Evolutionary conservation across 2,888 invertebrate genomes (phyloP).

Genomic region (Coelogynopora nodosa): DNA sequence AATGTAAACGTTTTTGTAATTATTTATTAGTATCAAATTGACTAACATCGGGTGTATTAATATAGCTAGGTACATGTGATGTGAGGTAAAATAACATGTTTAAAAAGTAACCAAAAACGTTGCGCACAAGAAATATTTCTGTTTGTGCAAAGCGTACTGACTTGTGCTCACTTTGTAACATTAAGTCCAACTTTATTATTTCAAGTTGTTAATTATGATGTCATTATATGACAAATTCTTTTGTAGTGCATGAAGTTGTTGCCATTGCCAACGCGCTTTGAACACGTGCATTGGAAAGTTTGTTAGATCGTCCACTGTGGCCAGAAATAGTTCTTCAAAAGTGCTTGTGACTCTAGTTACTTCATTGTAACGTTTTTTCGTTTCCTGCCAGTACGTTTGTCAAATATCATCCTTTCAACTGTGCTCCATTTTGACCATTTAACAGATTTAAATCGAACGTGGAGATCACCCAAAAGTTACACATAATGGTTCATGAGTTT

Average conservation of each 20-base stretch:
- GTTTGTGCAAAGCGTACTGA: neutral
- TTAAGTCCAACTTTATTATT: neutral
- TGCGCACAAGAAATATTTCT: neutral
- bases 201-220: neutral
- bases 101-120: neutral
- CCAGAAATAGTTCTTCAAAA: neutral
- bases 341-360: neutral
- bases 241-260: constrained; percentile 7
- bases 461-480: neutral
- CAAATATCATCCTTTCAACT: neutral
- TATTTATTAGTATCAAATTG: neutral
- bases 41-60: neutral
- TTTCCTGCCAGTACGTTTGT: neutral
- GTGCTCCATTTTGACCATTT: neutral
- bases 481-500: neutral
- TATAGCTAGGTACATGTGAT: neutral
- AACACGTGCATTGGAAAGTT: constrained; percentile 26
- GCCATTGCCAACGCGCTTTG: constrained; percentile 10
- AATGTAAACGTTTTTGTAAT: neutral
- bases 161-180: neutral
- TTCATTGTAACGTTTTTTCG: neutral
- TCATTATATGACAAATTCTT: neutral
- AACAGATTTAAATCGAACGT: neutral
- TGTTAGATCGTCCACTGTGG: neutral
- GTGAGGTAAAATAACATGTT: neutral